Evolutionary conservation across 2,888 invertebrate genomes (phyloP).

Genomic region (Drosophila leonis): DNA sequence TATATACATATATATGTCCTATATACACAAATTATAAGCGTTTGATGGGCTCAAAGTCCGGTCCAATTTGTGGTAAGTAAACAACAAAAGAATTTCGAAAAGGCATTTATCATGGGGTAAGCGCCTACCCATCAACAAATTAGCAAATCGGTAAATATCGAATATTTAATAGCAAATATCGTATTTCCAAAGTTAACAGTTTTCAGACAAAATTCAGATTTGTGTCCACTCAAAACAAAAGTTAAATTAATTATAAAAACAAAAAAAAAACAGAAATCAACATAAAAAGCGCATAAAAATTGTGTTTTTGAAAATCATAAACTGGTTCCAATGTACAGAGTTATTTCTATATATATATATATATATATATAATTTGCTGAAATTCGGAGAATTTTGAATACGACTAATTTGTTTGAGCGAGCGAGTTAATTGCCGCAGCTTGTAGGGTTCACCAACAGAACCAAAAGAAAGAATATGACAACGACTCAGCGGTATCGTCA

Average conservation of each 20-base stretch:
- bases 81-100: constrained; percentile 18
- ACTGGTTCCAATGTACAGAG: constrained; percentile 42
- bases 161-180: constrained; percentile 28
- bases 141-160: constrained; percentile 41
- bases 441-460: constrained; percentile 13
- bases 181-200: constrained; percentile 39
- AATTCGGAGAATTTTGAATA: constrained; percentile 50
- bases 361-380: constrained; percentile 29
- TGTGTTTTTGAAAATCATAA: constrained; percentile 45
- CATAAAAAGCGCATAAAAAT: constrained; percentile 62
- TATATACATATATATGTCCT: constrained; percentile 11
- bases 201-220: constrained; percentile 40
- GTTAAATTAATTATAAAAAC: constrained; percentile 33
- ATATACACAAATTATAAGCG: constrained; percentile 32
- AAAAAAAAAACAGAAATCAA: constrained; percentile 36
- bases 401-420: constrained; percentile 51
- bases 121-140: constrained; percentile 49
- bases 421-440: constrained; percentile 48
- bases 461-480: constrained; percentile 6
- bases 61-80: constrained; percentile 5
- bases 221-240: constrained; percentile 46
- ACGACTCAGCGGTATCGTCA: constrained; percentile 23
- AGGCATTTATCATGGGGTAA: constrained; percentile 45
- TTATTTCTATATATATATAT: constrained; percentile 12
- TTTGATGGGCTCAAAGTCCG: constrained; percentile 59